These are phyloP conservation scores for Heliconius aoede DNA, from an alignment of 2,888 invertebrate species.

Conservation along the genomic window DNA sequence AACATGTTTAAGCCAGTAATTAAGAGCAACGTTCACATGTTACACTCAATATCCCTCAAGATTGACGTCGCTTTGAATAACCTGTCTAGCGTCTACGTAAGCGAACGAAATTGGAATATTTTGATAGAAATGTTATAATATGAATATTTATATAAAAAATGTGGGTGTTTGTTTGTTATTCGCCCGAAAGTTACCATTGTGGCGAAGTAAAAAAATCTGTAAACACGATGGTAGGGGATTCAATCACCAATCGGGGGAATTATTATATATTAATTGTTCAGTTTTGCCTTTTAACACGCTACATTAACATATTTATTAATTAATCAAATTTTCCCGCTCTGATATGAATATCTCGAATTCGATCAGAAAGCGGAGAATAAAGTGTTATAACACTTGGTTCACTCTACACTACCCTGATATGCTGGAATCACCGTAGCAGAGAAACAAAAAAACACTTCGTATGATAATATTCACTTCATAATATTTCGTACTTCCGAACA, in stretches of 20 bases:
- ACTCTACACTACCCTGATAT: too few relatives aligned
- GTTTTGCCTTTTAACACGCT: too few relatives aligned
- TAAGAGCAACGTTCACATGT: constrained; percentile 10
- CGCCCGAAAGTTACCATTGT: background rate
- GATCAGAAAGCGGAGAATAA: too few relatives aligned
- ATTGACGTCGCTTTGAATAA: constrained; percentile 14
- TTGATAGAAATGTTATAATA: background rate
- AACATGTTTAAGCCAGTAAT: background rate
- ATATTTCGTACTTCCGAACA: background rate
- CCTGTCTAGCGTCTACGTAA: background rate
- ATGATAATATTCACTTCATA: background rate
- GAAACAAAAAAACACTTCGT: background rate
- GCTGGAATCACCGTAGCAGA: too few relatives aligned
- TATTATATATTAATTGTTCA: too few relatives aligned
- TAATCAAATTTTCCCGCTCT: too few relatives aligned
- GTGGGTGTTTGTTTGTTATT: background rate
- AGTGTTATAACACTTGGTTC: too few relatives aligned
- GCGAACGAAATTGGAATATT: constrained; percentile 9
- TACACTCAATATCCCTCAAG: constrained; percentile 16
- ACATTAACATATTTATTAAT: too few relatives aligned
- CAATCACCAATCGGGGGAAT: too few relatives aligned
- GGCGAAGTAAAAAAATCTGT: too few relatives aligned
- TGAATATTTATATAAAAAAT: background rate
- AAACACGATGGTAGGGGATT: too few relatives aligned
- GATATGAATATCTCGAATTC: too few relatives aligned